Base-by-base conservation (phyloP, 2,888 invertebrate species). In the Pyralis farinalis region DNA sequence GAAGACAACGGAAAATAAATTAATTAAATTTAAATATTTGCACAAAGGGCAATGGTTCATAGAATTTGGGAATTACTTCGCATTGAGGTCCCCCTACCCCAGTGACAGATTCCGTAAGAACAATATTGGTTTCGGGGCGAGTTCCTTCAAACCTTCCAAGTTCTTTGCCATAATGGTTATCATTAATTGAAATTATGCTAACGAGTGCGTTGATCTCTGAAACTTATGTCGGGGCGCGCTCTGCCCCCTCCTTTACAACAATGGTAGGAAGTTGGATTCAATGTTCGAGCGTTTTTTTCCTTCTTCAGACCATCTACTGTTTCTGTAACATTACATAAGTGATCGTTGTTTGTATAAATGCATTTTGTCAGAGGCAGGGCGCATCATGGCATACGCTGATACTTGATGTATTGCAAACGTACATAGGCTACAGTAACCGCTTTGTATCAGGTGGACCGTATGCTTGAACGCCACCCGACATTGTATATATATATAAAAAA, bases 131-230 rank as follows among this genome's bases (percentile, higher is more conserved):
- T 53, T 51, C 49, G 41, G 46, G 51, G 47, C 16, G 16, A 16
- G 16, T 16, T 16, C 16, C 16, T 42, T 46, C 33, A 59, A 53
- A 51, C 58, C 56, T 49, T 51, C 51, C 9, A 63, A 71, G 65
- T 66, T 68, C 65, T 63, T 67, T 60, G 58, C 66, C 53, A 61
- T 72, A 65, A 65, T 64, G 63, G 63, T 58, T 32, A 59, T 70
- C 64, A 72, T 74, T 77, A 80, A 82, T 80, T 78, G 71, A 63
- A 81, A 78, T 77, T 79, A 80, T 80, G 79, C 66, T 70, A 81
- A 82, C 54, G 62, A 69, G 39, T 42, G 42, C 42, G 39, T 43
- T 44, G 48, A 43, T 49, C 46, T 53, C 44, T 42, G 39, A 46
- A 66, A 51, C 60, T 62, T 57, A 58, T 59, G 61, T 63, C 16